phyloP scores from a whole-genome alignment of 37 sponge, comb jelly and placozoan species.

The Bolinopsis microptera region DNA sequence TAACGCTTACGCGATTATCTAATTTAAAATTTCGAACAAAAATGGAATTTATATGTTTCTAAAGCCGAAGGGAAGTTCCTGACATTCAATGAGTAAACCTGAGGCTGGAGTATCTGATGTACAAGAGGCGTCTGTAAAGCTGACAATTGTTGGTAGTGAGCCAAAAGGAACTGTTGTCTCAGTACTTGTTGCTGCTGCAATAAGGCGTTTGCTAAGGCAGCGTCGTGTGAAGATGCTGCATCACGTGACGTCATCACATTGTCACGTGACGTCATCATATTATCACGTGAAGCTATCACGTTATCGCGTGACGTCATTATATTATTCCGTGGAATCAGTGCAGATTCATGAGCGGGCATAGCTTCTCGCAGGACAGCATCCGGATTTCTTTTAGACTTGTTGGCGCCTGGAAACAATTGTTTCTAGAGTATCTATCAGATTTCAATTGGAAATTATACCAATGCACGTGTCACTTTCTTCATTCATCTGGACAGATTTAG shows the following conservation, averaged over 20 bases:
- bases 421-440: too few relatives aligned
- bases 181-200: conserved; percentile 33
- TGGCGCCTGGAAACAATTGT: not conserved
- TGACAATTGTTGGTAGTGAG: conserved; percentile 13
- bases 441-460: too few relatives aligned
- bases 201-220: not conserved
- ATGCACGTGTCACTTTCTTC: too few relatives aligned
- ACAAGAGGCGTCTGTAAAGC: not conserved
- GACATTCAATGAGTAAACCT: not conserved
- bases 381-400: not conserved
- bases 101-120: not conserved
- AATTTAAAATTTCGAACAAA: too few relatives aligned
- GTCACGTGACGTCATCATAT: not conserved
- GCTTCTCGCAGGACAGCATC: too few relatives aligned
- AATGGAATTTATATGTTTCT: too few relatives aligned
- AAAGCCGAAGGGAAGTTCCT: too few relatives aligned
- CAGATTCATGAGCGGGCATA: not conserved
- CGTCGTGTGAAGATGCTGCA: conserved; percentile 9
- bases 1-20: too few relatives aligned
- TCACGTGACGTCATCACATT: not conserved
- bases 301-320: not conserved
- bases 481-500: too few relatives aligned
- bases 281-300: not conserved
- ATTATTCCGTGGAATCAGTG: not conserved
- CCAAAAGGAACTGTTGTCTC: not conserved